Conservation (phyloP, 2,113 vertebrate species). For the Perca schrenkii region DNA sequence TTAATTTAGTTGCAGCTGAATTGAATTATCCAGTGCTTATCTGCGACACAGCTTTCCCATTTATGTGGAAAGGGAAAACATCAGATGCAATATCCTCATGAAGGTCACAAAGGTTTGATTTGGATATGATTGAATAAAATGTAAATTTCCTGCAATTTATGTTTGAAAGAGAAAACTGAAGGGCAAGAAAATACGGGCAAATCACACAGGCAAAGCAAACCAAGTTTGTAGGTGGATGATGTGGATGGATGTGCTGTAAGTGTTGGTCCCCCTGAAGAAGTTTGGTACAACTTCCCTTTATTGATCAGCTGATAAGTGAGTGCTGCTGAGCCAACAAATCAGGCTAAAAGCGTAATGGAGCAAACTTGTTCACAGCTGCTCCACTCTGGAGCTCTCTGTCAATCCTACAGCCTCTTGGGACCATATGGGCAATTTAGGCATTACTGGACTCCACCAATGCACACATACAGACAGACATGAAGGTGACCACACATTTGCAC, state of each 20-base stretch:
- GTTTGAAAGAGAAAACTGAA: conserved; percentile 6
- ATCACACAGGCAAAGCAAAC: not conserved
- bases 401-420: conserved; percentile 56
- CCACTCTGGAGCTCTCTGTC: conserved; percentile 49
- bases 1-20: conserved; percentile 14
- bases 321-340: conserved; percentile 76
- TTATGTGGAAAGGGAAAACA: conserved; percentile 46
- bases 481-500: conserved; percentile 21
- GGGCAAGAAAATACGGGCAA: not conserved
- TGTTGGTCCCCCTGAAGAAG: conserved; percentile 47
- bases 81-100: conserved; percentile 3
- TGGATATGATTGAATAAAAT: conserved; percentile 31
- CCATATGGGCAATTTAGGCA: conserved; percentile 57
- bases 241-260: conserved; percentile 13
- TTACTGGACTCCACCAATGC: conserved; percentile 38
- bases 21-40: conserved; percentile 21
- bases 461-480: conserved; percentile 41
- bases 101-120: conserved; percentile 28
- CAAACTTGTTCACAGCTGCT: conserved; percentile 69
- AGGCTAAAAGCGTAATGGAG: conserved; percentile 79
- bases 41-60: not conserved
- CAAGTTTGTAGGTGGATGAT: not conserved
- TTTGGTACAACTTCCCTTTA: conserved; percentile 68
- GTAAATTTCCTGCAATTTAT: not conserved
- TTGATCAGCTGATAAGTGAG: conserved; percentile 74